phyloP scores from a whole-genome alignment of 1,140 invertebrate species.

The Varroa destructor region DNA sequence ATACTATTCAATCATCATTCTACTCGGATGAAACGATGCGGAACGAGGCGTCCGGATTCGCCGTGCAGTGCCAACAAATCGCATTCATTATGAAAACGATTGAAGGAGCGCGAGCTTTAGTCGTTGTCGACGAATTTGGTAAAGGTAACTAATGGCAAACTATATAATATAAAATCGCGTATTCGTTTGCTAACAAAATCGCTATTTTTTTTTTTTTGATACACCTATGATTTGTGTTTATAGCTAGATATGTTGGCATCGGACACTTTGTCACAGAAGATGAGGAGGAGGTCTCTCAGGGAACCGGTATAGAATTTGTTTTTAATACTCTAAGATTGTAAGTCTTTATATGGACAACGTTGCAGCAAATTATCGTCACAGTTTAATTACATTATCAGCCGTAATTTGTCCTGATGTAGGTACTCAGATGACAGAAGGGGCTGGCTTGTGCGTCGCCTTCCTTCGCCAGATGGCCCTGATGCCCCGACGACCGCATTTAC shows the following conservation, averaged over 20 bases:
- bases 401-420: not conserved
- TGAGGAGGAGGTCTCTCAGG: too few species aligned
- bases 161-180: too few species aligned
- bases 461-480: not conserved
- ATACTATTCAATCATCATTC: conserved; percentile 15
- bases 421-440: conserved; percentile 10
- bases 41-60: not conserved
- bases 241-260: too few species aligned
- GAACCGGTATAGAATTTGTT: too few species aligned
- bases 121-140: conserved; percentile 19
- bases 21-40: conserved; percentile 16
- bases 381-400: too few species aligned
- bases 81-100: not conserved
- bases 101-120: not conserved
- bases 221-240: too few species aligned
- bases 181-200: too few species aligned
- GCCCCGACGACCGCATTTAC: not conserved
- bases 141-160: not conserved
- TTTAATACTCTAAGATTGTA: too few species aligned
- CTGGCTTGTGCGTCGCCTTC: conserved; percentile 1
- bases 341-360: too few species aligned
- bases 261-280: too few species aligned
- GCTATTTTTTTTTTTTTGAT: too few species aligned
- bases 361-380: too few species aligned
- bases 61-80: conserved; percentile 11